These are phyloP conservation scores for Beris chalybata DNA, from an alignment of 2,888 invertebrate species.

Conservation along the genomic window DNA sequence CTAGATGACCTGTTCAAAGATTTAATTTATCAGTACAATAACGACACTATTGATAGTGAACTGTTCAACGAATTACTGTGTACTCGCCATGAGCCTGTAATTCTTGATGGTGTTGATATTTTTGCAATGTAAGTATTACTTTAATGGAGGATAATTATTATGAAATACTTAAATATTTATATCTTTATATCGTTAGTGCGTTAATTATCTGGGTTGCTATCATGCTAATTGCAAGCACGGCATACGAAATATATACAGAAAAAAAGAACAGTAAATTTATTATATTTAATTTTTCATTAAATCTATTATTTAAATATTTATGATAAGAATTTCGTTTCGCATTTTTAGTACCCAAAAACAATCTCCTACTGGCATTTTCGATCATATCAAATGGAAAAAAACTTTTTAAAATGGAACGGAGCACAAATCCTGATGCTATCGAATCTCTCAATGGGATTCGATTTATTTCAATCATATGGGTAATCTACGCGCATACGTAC, in stretches of 20 bases:
- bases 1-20: slow-evolving; percentile 45
- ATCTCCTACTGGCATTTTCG: slow-evolving; percentile 52
- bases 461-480: slow-evolving; percentile 58
- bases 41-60: slow-evolving; percentile 24
- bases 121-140: slow-evolving; percentile 17
- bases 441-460: slow-evolving; percentile 57
- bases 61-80: slow-evolving; percentile 46
- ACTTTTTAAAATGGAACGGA: slow-evolving; percentile 51
- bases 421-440: slow-evolving; percentile 51
- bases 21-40: slow-evolving; percentile 41
- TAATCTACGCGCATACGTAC: slow-evolving; percentile 56
- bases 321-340: not conserved
- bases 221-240: slow-evolving; percentile 3
- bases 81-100: not conserved
- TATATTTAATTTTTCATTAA: too few species aligned
- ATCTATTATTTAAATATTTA: too few species aligned
- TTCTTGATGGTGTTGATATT: slow-evolving; percentile 13
- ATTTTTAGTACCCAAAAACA: slow-evolving; percentile 41
- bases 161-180: too few species aligned
- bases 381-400: slow-evolving; percentile 55
- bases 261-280: slow-evolving; percentile 2
- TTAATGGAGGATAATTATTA: too few species aligned
- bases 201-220: slow-evolving; percentile 35
- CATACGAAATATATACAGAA: slow-evolving; percentile 2
- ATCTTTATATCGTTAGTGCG: slow-evolving; percentile 44